Base-by-base conservation (phyloP, 2,113 vertebrate genomes). In the Pao palembangensis region DNA sequence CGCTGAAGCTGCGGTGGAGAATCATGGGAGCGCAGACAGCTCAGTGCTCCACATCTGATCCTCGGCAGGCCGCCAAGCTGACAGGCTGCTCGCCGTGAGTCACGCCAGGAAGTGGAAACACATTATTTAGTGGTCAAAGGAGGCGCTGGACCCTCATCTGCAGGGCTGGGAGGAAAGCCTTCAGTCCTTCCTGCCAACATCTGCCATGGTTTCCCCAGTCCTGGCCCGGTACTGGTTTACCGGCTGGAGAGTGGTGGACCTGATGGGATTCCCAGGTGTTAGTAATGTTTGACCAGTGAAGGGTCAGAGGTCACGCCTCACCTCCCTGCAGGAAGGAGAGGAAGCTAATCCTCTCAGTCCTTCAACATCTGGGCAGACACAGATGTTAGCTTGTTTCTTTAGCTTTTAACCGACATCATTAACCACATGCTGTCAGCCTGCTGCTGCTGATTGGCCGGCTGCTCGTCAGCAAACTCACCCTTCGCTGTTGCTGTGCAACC, bases 401-500 rank as follows among this genome's bases (percentile, higher is more conserved):
- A 47, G 31, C 47, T 49, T 59, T 20, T n/a, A 17, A 23, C 50
- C 19, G 11, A 55, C 47, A 75, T 75, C 47, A 61, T 78, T 74
- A 72, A 48, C 50, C 18, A 73, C 68, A 76, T 77, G 74, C 69
- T 79, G 76, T 76, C 73, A 62, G 70, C 52, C 61, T 53, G 31
- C 28, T 77, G 53, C 58, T 51, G n/a, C 61, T 42, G 16, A 73
- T 54, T 70, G 56, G 31, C 57, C 51, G 4, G 34, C 52, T 68
- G 61, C 58, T 55, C 65, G 49, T 34, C 31, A 71, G 34, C 61
- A 18, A 59, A 67, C 55, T 69, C 58, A 61, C 67, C 58, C 12
- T 61, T 58, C 51, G 76, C 60, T 81, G 72, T 47, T 67, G 68
- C 62, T 34, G 75, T 58, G 78, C 69, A 73, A 67, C 75, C 78